A percentile compares a stretch with the other conserved stretches of the same genome.
Evolutionary conservation across 2,888 invertebrate species (phyloP).

Genomic region (Neelides folsomi): DNA sequence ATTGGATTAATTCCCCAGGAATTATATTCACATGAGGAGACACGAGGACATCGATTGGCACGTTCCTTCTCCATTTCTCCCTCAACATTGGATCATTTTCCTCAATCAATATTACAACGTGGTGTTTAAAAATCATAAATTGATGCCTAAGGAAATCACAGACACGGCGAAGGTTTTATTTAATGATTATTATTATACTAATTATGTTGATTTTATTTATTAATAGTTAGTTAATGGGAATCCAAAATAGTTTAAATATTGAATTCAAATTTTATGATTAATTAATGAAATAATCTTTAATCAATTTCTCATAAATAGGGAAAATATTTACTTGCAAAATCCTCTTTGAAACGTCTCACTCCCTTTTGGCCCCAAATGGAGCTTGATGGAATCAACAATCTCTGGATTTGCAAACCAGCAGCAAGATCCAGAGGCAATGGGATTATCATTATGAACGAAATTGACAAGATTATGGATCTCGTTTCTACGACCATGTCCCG

Average conservation of each 20-base stretch:
- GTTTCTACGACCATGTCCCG: no score
- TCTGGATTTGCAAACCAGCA: slow-evolving; percentile 92
- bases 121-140: slow-evolving; percentile 42
- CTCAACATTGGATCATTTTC: slow-evolving; percentile 82
- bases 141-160: slow-evolving; percentile 16
- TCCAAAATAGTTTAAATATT: no score
- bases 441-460: slow-evolving; percentile 68
- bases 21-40: slow-evolving; percentile 43
- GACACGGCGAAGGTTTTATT: slow-evolving; percentile 11
- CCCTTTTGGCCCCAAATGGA: slow-evolving; percentile 68
- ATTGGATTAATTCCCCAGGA: slow-evolving; percentile 48
- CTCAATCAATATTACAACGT: slow-evolving; percentile 54
- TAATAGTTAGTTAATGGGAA: background rate
- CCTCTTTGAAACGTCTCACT: slow-evolving; percentile 51
- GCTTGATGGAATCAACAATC: slow-evolving; percentile 71
- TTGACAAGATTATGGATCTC: slow-evolving; percentile 67
- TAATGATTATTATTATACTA: background rate
- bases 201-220: background rate
- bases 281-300: background rate
- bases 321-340: slow-evolving; percentile 45
- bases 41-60: slow-evolving; percentile 54
- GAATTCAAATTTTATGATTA: no score
- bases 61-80: slow-evolving; percentile 38
- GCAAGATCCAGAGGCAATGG: slow-evolving; percentile 85
- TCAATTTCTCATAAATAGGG: slow-evolving; percentile 37